A percentile compares a stretch with the other conserved stretches of the same genome.
phyloP scores from a whole-genome alignment of 2,888 invertebrate species.

The Reticulitermes lucifugus region DNA sequence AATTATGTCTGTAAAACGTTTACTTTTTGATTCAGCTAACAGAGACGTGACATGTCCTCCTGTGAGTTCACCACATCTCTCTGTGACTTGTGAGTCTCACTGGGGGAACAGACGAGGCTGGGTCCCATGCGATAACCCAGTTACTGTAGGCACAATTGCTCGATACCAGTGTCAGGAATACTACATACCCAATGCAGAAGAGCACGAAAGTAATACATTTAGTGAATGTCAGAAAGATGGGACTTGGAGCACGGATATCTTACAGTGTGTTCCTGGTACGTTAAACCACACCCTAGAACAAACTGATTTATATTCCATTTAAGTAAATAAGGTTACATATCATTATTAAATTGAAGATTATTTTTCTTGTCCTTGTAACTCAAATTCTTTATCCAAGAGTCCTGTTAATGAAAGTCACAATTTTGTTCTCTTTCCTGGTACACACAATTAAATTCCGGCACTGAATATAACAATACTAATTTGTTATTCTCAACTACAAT shows the following conservation, averaged over 20 bases:
- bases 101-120: slow-evolving; percentile 58
- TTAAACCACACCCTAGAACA: background rate
- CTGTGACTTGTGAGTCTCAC: slow-evolving; percentile 58
- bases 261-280: slow-evolving; percentile 61
- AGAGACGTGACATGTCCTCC: slow-evolving; percentile 55
- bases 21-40: slow-evolving; percentile 48
- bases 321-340: background rate
- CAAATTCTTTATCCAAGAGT: too few relatives aligned
- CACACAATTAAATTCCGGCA: too few relatives aligned
- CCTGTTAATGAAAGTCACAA: too few relatives aligned
- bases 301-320: too few relatives aligned
- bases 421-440: too few relatives aligned
- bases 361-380: background rate
- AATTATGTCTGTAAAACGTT: too few relatives aligned
- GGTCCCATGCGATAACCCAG: slow-evolving; percentile 59
- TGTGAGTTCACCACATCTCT: slow-evolving; percentile 55
- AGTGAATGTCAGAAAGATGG: slow-evolving; percentile 62
- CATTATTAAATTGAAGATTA: background rate
- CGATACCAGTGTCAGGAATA: slow-evolving; percentile 60
- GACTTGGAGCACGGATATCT: slow-evolving; percentile 61
- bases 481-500: too few relatives aligned
- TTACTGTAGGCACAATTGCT: slow-evolving; percentile 60
- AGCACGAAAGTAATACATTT: slow-evolving; percentile 55
- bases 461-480: too few relatives aligned
- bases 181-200: slow-evolving; percentile 58